A percentile compares a stretch with the other conserved stretches of the same genome.
These are phyloP conservation scores for Bombus sylvicola DNA, from an alignment of 1,140 invertebrate species.

Conservation along the genomic window DNA sequence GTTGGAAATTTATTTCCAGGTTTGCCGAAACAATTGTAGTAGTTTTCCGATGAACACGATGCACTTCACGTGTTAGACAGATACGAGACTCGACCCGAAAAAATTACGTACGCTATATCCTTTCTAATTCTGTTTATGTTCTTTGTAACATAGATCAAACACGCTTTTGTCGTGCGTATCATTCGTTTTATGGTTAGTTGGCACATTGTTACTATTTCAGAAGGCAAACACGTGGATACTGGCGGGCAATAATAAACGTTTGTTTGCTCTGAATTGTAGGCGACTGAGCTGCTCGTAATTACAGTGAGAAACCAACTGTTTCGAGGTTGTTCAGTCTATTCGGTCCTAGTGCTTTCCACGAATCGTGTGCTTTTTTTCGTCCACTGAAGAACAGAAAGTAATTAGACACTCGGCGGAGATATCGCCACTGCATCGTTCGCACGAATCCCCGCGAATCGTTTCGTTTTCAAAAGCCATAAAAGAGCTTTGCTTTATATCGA, in stretches of 20 bases:
- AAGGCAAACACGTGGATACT: conserved; percentile 3
- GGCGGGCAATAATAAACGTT: conserved; percentile 10
- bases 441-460: background rate
- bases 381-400: background rate
- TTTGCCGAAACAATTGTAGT: background rate
- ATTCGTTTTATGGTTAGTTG: background rate
- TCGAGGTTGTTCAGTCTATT: background rate
- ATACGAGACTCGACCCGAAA: too few relatives aligned
- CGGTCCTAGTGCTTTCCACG: too few relatives aligned
- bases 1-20: background rate
- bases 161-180: background rate
- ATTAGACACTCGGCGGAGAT: background rate
- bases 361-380: too few relatives aligned
- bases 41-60: background rate
- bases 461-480: background rate
- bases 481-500: background rate
- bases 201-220: background rate
- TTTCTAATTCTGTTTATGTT: background rate
- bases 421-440: background rate
- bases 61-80: too few relatives aligned
- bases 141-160: background rate
- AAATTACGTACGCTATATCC: background rate
- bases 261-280: conserved; percentile 20
- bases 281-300: conserved; percentile 10
- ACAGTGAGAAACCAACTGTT: conserved; percentile 16